A percentile compares a stretch with the other conserved stretches of the same genome.
These are phyloP conservation scores for Rhynchopsitta pachyrhyncha DNA, from an alignment of 2,113 vertebrate genomes.

Conservation along the genomic window DNA sequence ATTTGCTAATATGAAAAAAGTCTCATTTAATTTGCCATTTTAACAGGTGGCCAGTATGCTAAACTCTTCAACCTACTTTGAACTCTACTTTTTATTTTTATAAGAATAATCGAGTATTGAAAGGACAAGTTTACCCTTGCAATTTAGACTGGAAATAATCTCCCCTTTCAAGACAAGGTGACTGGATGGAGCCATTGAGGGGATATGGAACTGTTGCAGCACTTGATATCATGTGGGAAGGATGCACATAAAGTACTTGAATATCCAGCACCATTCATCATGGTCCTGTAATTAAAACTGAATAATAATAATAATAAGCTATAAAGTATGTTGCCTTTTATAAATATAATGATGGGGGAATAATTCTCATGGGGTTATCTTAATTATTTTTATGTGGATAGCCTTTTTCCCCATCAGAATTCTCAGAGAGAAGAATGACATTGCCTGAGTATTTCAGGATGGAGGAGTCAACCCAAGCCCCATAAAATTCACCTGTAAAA, in stretches of 20 bases:
- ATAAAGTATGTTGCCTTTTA: constrained; percentile 22
- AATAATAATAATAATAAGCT: constrained; percentile 16
- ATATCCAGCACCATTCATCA: not conserved
- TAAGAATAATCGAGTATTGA: not conserved
- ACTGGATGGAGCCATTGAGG: not conserved
- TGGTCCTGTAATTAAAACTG: not conserved
- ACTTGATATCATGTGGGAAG: not conserved
- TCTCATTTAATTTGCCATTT: not conserved
- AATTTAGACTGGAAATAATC: not conserved
- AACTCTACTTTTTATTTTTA: not conserved
- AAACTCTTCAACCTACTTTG: not conserved
- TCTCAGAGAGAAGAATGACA: not conserved
- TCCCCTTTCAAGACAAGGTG: not conserved
- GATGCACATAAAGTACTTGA: not conserved
- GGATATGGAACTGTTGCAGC: not conserved
- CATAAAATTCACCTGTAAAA: constrained; percentile 35
- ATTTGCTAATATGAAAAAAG: not conserved
- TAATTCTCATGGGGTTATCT: constrained; percentile 2
- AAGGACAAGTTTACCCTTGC: not conserved
- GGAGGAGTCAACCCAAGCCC: not conserved
- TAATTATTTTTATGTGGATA: constrained; percentile 24
- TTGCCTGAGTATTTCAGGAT: not conserved
- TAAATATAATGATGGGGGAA: constrained; percentile 5
- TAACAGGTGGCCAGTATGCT: not conserved
- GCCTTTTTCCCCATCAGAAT: not conserved